These are phyloP conservation scores for Ferrisia virgata DNA, from an alignment of 2,888 invertebrate species.

Conservation along the genomic window DNA sequence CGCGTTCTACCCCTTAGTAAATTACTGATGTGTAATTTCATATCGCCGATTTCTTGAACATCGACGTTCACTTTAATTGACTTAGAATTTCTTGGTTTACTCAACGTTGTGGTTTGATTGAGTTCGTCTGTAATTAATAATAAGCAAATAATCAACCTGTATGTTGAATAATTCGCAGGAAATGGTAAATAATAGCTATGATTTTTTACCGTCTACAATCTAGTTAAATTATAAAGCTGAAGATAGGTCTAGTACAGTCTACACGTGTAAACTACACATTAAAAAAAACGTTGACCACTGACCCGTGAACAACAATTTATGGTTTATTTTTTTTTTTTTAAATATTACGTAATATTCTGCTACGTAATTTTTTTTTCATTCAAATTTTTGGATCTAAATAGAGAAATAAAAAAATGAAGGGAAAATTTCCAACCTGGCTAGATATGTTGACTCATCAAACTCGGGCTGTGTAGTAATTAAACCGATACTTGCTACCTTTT, in stretches of 20 bases:
- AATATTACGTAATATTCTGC: slow-evolving; percentile 13
- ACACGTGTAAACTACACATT: background rate
- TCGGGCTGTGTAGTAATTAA: background rate
- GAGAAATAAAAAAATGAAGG: no score
- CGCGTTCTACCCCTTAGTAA: slow-evolving; percentile 65
- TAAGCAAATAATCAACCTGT: background rate
- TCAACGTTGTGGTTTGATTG: slow-evolving; percentile 57
- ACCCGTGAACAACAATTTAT: slow-evolving; percentile 50
- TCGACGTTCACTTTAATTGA: slow-evolving; percentile 65
- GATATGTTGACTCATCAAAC: no score
- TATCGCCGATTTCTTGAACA: slow-evolving; percentile 70
- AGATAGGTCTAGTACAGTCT: background rate
- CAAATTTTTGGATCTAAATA: no score
- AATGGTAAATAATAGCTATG: background rate
- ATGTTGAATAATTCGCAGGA: background rate
- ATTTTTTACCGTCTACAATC: background rate
- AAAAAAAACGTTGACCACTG: background rate
- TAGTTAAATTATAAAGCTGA: background rate
- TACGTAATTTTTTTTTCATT: no score
- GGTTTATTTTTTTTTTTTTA: background rate
- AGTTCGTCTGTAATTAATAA: slow-evolving; percentile 50
- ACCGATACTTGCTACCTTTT: no score
- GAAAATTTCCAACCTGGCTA: no score
- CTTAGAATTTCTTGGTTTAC: slow-evolving; percentile 54
- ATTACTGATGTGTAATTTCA: slow-evolving; percentile 74